Base-by-base conservation (phyloP, 2,797 vertebrate genomes). In the Rhadinocentrus ornatus region DNA sequence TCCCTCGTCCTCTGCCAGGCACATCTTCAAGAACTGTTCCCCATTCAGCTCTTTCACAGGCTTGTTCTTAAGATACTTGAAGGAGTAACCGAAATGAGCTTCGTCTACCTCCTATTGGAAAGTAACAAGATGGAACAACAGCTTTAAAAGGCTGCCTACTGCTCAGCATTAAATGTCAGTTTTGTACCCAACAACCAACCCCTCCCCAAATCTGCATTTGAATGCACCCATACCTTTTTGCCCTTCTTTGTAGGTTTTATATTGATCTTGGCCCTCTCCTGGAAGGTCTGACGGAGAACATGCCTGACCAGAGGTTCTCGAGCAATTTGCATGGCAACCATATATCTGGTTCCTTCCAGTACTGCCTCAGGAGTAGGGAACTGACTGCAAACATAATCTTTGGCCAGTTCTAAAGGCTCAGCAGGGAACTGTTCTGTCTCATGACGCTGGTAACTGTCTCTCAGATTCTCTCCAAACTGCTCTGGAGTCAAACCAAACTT, bases 11-110 rank as follows among this genome's bases (percentile, higher is more conserved):
- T 97, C 97, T 27, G 98, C 98, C 89, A 97, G 89, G 78, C 95
- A 96, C 92, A 99, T 98, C 92, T 99, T 99, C 79, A 99, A 90
- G 82, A 99, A 99, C 92, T 99, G 97, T 69, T 99, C 98, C 62
- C 97, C 98, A 74, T 95, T 95, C 24, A 99, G 92, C 88, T 99
- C 98, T 88, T 99, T 99, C 52, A 98, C 98, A 22, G 96, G 94
- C 77, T 99, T 99, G 89, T 99, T 99, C 89, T 99, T 99, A 62
- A 99, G 93, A 87, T 99, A 99, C 84, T 99, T 99, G 91, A 99
- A 99, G 59, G 97, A 96, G 86, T 99, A 99, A 27, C 96, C 96
- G 20, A 95, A 99, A 87, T 99, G 98, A 71, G 97, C 97, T 84
- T 99, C 98, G 59, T 99, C 98, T 53, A 99, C 73, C 79, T 99